These are phyloP conservation scores for Otis tarda DNA, from an alignment of 2,113 vertebrate species.

Conservation along the genomic window DNA sequence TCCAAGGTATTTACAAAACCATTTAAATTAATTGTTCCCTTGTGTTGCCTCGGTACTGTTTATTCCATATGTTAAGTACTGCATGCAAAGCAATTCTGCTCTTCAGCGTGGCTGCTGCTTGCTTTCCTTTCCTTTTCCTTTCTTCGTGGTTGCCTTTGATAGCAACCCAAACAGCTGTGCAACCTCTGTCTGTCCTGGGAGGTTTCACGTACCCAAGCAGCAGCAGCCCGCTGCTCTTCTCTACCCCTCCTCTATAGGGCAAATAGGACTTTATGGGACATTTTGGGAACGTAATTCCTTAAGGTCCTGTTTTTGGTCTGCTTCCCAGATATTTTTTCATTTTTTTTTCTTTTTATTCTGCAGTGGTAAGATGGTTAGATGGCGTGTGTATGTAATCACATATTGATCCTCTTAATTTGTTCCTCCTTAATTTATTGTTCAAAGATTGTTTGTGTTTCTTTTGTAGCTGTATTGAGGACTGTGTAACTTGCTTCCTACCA, in stretches of 20 bases:
- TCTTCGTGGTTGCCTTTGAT: conserved; percentile 44
- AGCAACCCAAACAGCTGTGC: conserved; percentile 52
- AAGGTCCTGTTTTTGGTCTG: not conserved
- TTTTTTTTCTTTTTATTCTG: not conserved
- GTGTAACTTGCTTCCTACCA: not conserved
- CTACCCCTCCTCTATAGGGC: not conserved
- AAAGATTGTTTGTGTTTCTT: not conserved
- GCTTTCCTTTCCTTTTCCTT: conserved; percentile 62
- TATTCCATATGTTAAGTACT: conserved; percentile 76
- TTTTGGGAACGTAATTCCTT: not conserved
- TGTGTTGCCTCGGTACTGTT: conserved; percentile 71
- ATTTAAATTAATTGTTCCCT: conserved; percentile 77
- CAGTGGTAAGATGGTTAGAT: not conserved
- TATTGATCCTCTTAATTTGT: conserved; percentile 4
- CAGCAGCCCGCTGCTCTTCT: not conserved
- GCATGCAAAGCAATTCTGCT: conserved; percentile 63
- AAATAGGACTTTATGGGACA: not conserved
- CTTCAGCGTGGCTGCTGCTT: conserved; percentile 44
- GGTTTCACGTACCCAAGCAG: not conserved
- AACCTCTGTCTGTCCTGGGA: conserved; percentile 28
- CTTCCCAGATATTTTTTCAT: not conserved
- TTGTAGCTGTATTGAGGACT: not conserved
- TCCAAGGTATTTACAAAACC: conserved; percentile 72
- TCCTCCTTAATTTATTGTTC: not conserved
- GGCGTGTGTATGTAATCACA: not conserved